Percentiles rank a stretch among this genome's conserved stretches.
phyloP scores from a whole-genome alignment of 2,888 invertebrate species.

The Tyria jacobaeae region DNA sequence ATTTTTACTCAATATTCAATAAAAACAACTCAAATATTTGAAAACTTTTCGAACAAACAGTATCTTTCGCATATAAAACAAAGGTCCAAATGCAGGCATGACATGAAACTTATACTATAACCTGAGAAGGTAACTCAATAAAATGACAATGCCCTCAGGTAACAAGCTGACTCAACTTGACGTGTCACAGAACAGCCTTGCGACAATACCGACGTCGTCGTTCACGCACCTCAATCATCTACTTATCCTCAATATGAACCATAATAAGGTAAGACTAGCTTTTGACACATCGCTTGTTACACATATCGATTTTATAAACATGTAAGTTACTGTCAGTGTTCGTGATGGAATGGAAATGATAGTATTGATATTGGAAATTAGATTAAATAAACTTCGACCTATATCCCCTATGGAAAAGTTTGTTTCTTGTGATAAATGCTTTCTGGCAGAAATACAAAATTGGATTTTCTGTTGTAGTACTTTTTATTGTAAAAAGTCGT shows the following conservation, averaged over 20 bases:
- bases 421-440: neutral
- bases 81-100: constrained; percentile 8
- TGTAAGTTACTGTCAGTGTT: neutral
- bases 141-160: constrained; percentile 80
- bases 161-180: constrained; percentile 95
- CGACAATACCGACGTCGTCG: constrained; percentile 92
- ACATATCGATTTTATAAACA: neutral
- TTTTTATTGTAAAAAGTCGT: neutral
- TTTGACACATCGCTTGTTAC: neutral
- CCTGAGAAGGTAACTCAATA: constrained; percentile 16
- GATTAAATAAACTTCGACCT: neutral
- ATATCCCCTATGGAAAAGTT: neutral
- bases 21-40: neutral
- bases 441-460: neutral
- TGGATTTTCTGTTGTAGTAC: neutral
- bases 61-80: neutral
- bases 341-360: neutral
- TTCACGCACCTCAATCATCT: constrained; percentile 93
- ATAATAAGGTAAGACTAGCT: constrained; percentile 87
- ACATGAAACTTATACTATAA: constrained; percentile 11
- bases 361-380: neutral
- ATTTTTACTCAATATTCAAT: neutral
- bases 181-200: constrained; percentile 94
- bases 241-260: constrained; percentile 95
- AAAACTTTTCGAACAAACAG: neutral